These are phyloP conservation scores for Gobius niger DNA, from an alignment of 2,113 vertebrate species.

Conservation along the genomic window DNA sequence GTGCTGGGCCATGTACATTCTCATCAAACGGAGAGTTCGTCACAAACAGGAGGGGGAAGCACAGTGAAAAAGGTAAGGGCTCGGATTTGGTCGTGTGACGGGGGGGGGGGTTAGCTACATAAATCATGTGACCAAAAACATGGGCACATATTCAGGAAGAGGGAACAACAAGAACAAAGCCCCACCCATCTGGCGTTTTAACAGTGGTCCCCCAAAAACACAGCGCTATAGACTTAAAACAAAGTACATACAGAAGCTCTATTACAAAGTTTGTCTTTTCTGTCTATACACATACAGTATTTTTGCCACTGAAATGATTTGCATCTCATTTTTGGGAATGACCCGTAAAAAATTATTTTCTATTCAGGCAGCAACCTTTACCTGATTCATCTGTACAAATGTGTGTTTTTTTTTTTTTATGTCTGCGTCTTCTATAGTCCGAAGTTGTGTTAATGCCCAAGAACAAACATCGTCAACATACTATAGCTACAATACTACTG, in stretches of 20 bases:
- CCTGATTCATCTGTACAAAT: constrained; percentile 70
- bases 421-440: constrained; percentile 46
- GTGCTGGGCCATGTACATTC: constrained; percentile 54
- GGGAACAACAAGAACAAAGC: constrained; percentile 34
- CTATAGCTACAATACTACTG: constrained; percentile 79
- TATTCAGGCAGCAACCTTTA: constrained; percentile 62
- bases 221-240: constrained; percentile 31
- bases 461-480: constrained; percentile 76
- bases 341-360: constrained; percentile 60
- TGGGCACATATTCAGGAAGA: constrained; percentile 36
- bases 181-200: constrained; percentile 37
- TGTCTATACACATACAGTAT: constrained; percentile 49
- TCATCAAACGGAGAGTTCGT: constrained; percentile 61
- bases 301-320: constrained; percentile 67
- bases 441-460: constrained; percentile 77
- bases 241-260: constrained; percentile 16
- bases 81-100: constrained; percentile 53
- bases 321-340: constrained; percentile 70
- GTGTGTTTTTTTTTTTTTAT: constrained; percentile 28
- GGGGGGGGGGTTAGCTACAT: constrained; percentile 28
- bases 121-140: constrained; percentile 45
- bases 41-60: constrained; percentile 60
- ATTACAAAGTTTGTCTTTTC: constrained; percentile 52
- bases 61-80: constrained; percentile 68
- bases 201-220: constrained; percentile 60